Base-by-base conservation (phyloP, 2,888 invertebrate species). In the Molorchus minor region DNA sequence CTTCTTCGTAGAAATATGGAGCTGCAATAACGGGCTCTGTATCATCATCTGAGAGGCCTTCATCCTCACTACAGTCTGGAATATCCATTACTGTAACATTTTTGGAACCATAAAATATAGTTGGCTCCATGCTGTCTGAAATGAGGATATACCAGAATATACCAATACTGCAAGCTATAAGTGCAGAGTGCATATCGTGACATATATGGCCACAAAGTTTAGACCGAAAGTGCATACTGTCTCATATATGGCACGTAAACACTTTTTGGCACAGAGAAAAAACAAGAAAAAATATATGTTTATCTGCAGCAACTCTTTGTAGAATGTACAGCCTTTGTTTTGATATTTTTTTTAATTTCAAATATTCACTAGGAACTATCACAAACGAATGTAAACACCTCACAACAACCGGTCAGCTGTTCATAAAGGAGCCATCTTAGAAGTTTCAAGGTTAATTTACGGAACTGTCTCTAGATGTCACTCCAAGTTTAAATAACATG, bases 181-280 rank as follows among this genome's bases (percentile, higher is more conserved):
- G 29, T 25, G 19, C 17, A 29, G 29, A 41, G 16, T 30, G 19
- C 40, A 52, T 52, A 12, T 36, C 20, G 49, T 52, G 13, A 19
- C 43, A 52, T 41, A 52, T 52, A 52, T 52, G 33, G 52, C 52
- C n/a, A n/a, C 29, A 20, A 5, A 15, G 38, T 15, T 12, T 30
- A 12, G 40, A 17, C 17, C 30, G 15, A 29, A 29, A 41, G 16
- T 30, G 19, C 40, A 52, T 52, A 12, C 21, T 35, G 49, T 52
- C 7, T 20, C 43, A 52, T 41, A 52, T 52, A 52, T 52, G 33
- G 52, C 52, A n/a, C n/a, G 8, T 8, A 25, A 25, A 25, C 25
- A 25, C 8, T 5, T 5, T 25, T 25, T 5, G 3, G 8, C 8
- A 25, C 3, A 8, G 8, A 25, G 3, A 25, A 25, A 25, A 25